Evolutionary conservation across 2,113 vertebrate genomes (phyloP), one percentile per base, ranked within the genome.

Genomic region (Nerophis ophidion): DNA sequence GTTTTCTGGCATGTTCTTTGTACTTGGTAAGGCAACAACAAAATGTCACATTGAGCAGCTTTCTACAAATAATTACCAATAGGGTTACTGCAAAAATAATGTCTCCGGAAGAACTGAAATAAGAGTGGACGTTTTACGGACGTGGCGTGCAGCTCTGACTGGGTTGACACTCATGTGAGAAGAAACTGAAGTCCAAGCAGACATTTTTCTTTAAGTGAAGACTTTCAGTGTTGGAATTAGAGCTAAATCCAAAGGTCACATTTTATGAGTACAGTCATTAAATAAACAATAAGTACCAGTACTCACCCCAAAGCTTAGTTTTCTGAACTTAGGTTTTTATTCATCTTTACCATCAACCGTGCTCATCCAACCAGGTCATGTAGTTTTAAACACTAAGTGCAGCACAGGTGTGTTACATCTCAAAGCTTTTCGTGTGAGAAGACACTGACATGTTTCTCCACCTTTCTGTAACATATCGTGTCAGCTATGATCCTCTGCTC

Each of bases 1-100:
- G 26, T 26, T 26, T 26, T 26, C 40, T 12, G 40, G 40, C 8
- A 38, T 38, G 3, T 8, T 9, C 38, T 82, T 73, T 74, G 50
- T 77, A 86, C 84, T 79, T 69, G 59, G 80, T 94, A 95, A 94
- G 93, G 92, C 93, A 94, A 89, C 90, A 75, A 66, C 90, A 75
- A 66, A 75, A 85, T 56, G 70, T 79, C 38, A 17, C 19, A 80
- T 86, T 86, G 80, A 89, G 90, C 91, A 93, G 92, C 91, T 87
- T 78, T 86, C 60, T 83, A 70, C 47, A 66, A 71, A 16, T 35
- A 14, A 71, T 68, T 47, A 8, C 54, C 0, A 51, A 62, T 68
- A 8, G 0, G 19, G 71, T 66, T 57, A 50, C 56, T 60, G 60
- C 50, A 48, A 35, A 70, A 48, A 66, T 8, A 69, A 65, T 54